Evolutionary conservation across 1,140 invertebrate species (phyloP).

Genomic region (Calycopis cecrops): DNA sequence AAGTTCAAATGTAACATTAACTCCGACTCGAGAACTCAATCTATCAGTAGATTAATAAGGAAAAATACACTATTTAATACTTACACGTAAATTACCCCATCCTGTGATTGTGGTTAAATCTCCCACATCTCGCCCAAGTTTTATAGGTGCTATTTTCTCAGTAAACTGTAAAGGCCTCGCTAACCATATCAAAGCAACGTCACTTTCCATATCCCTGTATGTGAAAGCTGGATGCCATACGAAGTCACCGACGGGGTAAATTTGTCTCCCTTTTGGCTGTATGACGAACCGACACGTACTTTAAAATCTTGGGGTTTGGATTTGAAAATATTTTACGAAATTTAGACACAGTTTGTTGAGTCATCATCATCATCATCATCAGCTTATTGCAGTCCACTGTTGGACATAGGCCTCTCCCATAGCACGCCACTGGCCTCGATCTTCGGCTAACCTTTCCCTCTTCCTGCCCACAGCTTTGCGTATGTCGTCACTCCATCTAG

Average conservation of each 20-base stretch:
- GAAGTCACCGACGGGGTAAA: constrained; percentile 47
- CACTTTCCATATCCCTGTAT: constrained; percentile 63
- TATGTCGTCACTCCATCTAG: too few relatives aligned
- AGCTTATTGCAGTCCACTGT: too few relatives aligned
- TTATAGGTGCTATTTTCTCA: constrained; percentile 65
- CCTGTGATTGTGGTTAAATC: constrained; percentile 51
- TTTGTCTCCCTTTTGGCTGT: constrained; percentile 40
- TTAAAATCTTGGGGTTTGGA: constrained; percentile 30
- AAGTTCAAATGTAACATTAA: too few relatives aligned
- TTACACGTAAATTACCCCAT: constrained; percentile 54
- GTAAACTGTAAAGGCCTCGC: constrained; percentile 72
- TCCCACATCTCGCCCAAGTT: constrained; percentile 59
- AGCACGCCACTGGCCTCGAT: too few relatives aligned
- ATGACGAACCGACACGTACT: constrained; percentile 56
- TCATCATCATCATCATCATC: too few relatives aligned
- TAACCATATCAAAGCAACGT: constrained; percentile 79
- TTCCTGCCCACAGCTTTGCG: too few relatives aligned
- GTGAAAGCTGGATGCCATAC: constrained; percentile 45
- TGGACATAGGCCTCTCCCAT: too few relatives aligned
- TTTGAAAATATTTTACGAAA: constrained; percentile 31
- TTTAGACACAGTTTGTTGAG: too few relatives aligned
- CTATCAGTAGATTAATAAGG: too few relatives aligned
- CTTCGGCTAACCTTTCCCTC: too few relatives aligned
- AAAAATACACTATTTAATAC: constrained; percentile 12
- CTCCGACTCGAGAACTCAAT: too few relatives aligned